phyloP scores from a whole-genome alignment of 2,113 vertebrate species.

The Anguilla japonica region DNA sequence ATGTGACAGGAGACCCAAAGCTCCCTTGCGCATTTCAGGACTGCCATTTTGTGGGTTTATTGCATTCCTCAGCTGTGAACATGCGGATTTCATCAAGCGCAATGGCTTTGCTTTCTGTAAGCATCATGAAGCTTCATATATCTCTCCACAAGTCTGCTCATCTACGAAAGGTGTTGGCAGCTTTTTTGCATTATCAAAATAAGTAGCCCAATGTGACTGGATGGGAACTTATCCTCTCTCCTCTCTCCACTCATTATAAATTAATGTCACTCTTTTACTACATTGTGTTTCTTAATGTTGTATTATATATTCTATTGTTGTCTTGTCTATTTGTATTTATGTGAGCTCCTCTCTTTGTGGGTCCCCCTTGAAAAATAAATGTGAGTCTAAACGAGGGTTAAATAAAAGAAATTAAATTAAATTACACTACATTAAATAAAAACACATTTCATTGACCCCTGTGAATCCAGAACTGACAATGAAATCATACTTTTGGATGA shows the following conservation, averaged over 20 bases:
- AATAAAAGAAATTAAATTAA: too few relatives aligned
- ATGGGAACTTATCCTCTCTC: neutral
- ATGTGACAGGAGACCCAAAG: conserved; percentile 10
- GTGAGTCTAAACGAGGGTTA: too few relatives aligned
- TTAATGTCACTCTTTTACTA: too few relatives aligned
- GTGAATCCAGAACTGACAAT: neutral
- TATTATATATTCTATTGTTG: too few relatives aligned
- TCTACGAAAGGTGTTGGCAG: neutral
- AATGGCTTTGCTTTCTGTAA: neutral
- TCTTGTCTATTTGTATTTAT: too few relatives aligned
- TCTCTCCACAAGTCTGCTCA: neutral
- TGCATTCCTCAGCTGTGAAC: conserved; percentile 26
- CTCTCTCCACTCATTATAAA: neutral
- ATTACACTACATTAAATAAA: neutral
- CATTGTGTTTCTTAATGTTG: too few relatives aligned
- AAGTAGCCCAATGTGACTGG: neutral
- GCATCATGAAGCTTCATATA: neutral
- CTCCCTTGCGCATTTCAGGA: conserved; percentile 22
- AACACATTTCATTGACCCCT: neutral
- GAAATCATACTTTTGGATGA: conserved; percentile 27
- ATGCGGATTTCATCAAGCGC: conserved; percentile 17
- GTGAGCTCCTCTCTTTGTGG: too few relatives aligned
- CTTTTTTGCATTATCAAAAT: neutral
- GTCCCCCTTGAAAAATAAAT: too few relatives aligned
- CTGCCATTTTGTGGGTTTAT: conserved; percentile 12